Base-by-base conservation (phyloP, 2,888 invertebrate species). In the Oxystoma pomonae region DNA sequence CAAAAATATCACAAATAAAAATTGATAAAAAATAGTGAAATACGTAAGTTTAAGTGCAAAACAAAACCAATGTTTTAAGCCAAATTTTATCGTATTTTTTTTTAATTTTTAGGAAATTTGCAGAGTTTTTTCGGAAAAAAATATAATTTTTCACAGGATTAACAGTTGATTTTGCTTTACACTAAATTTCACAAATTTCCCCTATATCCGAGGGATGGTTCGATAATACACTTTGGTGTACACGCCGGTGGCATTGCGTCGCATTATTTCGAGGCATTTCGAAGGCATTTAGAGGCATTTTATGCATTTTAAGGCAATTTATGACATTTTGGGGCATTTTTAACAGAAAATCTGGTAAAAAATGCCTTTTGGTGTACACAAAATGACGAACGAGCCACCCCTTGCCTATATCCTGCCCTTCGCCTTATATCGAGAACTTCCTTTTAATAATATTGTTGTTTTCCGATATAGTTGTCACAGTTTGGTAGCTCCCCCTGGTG, bases 401-500 rank as follows among this genome's bases (percentile, higher is more conserved):
- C n/a, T n/a, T 12, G 12, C 35, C 3, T 7, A 35, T 12, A 35
- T 12, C 35, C 35, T 7, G 12, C 35, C 12, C 12, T 35, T 9
- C 53, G 5, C n/a, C 53, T 53, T 19, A 53, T 19, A 53, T 53
- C n/a, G 53, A 19, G 60, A 65, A 64, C 17, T 67, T 67, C 66
- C 71, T 68, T 65, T 70, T 67, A 57, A 71, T 70, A 35, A 69
- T 70, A 63, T 70, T 71, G 63, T 71, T 69, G 57, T 72, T 71
- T 53, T 72, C 69, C 16, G 56, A 53, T 1, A 61, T 64, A 16
- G 64, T 22, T 58, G 65, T 68, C 17, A 72, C 72, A 2, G 62
- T 65, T 55, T 70, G 67, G 59, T 72, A 72, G 55, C 65, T 69
- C 53, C 70, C 69, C 16, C 69, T 58, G 0, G 69, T 67, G 1